A percentile compares a stretch with the other conserved stretches of the same genome.
These are phyloP conservation scores for Xerus inauris DNA, from an alignment of 2,113 vertebrate genomes.

Conservation along the genomic window DNA sequence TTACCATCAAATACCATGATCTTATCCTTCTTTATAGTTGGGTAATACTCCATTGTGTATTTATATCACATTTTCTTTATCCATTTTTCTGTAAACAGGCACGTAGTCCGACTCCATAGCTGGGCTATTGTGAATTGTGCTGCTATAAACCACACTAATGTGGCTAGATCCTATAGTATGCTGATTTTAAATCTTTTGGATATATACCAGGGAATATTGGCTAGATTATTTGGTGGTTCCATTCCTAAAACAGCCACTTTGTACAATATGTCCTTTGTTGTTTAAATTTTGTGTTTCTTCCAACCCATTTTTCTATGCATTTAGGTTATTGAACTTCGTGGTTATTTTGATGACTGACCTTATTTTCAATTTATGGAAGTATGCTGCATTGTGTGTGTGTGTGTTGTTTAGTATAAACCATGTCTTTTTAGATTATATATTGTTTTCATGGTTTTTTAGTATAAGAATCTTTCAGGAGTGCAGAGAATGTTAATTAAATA, in stretches of 20 bases:
- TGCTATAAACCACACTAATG: no score
- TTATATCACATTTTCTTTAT: no score
- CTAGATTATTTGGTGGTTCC: no score
- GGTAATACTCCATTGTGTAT: no score
- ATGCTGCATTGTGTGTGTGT: not conserved
- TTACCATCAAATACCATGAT: no score
- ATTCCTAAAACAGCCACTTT: not conserved
- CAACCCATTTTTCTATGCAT: not conserved
- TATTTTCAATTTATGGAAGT: not conserved
- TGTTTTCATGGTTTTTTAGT: conserved; percentile 15
- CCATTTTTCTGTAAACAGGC: no score
- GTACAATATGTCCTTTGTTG: not conserved
- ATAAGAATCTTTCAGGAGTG: conserved; percentile 1
- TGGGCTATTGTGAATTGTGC: no score
- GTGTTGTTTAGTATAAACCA: not conserved
- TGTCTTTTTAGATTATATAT: not conserved
- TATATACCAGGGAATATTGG: no score
- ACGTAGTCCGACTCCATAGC: no score
- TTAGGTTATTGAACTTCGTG: not conserved
- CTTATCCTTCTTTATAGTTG: no score
- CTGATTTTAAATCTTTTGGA: no score
- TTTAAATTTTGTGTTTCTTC: conserved; percentile 37
- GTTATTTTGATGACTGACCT: not conserved
- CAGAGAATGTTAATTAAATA: not conserved
- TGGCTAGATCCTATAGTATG: no score